phyloP scores from a whole-genome alignment of 92 coral and sea anemone species.

The Anthopleura xanthogrammica region DNA sequence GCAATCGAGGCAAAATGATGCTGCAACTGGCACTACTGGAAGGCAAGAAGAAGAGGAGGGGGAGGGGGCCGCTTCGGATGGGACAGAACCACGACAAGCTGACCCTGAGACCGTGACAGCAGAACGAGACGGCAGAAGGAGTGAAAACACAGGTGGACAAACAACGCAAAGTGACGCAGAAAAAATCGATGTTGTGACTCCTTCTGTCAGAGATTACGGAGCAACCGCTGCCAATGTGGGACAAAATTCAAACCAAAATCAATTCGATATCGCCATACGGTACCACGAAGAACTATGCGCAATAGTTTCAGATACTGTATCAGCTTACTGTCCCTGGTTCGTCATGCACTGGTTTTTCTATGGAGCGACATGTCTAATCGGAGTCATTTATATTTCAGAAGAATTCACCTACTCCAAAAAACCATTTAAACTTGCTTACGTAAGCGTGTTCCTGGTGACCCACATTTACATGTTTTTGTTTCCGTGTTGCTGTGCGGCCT shows the following conservation, averaged over 20 bases:
- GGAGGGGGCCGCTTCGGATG: neutral
- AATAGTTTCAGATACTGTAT: slow-evolving; percentile 64
- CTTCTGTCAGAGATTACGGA: neutral
- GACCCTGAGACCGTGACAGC: neutral
- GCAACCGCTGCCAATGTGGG: neutral
- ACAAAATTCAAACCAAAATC: neutral
- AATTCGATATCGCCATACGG: slow-evolving; percentile 23
- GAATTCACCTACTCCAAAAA: slow-evolving; percentile 48
- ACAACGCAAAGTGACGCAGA: neutral
- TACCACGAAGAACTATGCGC: slow-evolving; percentile 63
- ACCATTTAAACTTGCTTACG: slow-evolving; percentile 38
- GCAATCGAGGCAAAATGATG: neutral
- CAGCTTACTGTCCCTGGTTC: slow-evolving; percentile 70
- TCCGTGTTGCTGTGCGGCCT: slow-evolving; percentile 81
- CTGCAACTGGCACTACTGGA: neutral
- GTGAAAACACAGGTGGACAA: neutral
- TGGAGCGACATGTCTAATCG: slow-evolving; percentile 53
- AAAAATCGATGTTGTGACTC: neutral
- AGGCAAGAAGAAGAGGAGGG: neutral
- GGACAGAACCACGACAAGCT: neutral
- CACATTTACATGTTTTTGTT: slow-evolving; percentile 61
- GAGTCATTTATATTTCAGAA: slow-evolving; percentile 59
- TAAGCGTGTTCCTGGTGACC: slow-evolving; percentile 42
- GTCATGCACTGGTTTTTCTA: slow-evolving; percentile 71
- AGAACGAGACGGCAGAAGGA: neutral